phyloP scores from a whole-genome alignment of 2,888 invertebrate species.

The Nemoura dubitans region DNA sequence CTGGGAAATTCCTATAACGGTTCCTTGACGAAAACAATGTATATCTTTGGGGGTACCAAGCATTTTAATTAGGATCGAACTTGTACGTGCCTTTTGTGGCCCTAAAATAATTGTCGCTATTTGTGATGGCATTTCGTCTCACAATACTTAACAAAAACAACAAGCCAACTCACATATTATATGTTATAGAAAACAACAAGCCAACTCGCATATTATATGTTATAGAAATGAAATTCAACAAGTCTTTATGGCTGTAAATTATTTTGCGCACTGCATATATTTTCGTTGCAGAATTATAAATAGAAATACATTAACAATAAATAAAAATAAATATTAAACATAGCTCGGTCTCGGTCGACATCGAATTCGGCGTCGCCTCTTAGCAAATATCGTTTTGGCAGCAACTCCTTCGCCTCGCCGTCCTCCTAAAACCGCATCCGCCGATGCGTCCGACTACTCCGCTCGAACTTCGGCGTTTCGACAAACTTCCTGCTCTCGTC shows the following conservation, averaged over 20 bases:
- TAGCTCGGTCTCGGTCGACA: neutral
- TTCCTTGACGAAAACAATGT: too few species aligned
- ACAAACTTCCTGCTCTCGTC: neutral
- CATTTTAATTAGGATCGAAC: too few species aligned
- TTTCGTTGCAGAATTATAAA: neutral
- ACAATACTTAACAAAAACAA: too few species aligned
- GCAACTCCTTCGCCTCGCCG: neutral
- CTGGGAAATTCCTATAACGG: too few species aligned
- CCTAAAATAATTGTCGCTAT: too few species aligned
- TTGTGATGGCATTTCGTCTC: too few species aligned
- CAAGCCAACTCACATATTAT: too few species aligned
- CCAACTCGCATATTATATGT: too few species aligned
- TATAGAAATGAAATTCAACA: neutral
- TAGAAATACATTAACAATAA: constrained; percentile 30
- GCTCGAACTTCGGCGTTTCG: neutral
- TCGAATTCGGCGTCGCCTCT: neutral
- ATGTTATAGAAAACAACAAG: too few species aligned
- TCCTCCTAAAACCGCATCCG: constrained; percentile 53
- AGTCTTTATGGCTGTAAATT: neutral
- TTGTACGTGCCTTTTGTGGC: too few species aligned
- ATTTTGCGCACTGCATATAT: neutral
- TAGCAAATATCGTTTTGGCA: constrained; percentile 35
- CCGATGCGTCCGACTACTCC: constrained; percentile 53
- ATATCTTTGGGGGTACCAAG: too few species aligned
- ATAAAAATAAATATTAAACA: constrained; percentile 38